Evolutionary conservation across 2,113 vertebrate species (phyloP), one percentile per base, ranked within the genome.

Genomic region (Stercorarius parasiticus): DNA sequence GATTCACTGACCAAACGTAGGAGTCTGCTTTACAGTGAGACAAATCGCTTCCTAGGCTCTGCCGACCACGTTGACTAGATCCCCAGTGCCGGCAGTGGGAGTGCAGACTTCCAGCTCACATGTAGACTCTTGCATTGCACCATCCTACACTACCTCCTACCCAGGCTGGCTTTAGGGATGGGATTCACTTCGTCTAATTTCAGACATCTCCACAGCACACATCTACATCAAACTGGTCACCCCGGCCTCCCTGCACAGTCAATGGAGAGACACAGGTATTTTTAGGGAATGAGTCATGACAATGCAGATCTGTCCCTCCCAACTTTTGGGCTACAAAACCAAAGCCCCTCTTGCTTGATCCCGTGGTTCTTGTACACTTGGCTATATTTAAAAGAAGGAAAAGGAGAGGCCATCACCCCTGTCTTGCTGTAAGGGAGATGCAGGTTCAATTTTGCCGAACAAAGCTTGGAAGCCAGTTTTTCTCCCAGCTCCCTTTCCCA

Each of bases 31-130:
- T 96, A n/a, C 90, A 96, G 95, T 88, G 96, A 97, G 96, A 97
- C 93, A 94, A 96, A 94, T 96, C 62, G 43, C 96, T 97, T 97
- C 96, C 96, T 94, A 76, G 85, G 96, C 96, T 96, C 66, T 8
- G 14, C 74, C 92, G 93, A 96, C 95, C 96, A 86, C 50, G 30
- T 83, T 90, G 36, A 88, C 87, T 95, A 76, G 87, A 91, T 96
- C 90, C 93, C 92, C 22, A n/a, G 90, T 58, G 93, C 85, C 1
- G 16, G 94, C 92, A 88, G 96, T 97, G 96, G 96, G 96, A 96
- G 96, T 97, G 96, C 93, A 97, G 96, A 97, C 96, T 97, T 97
- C 96, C 96, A 97, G 95, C 96, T 97, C 96, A 93, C 93, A 95
- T 95, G 95, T 95, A 97, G 96, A 96, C 96, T 97, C 96, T 96